phyloP scores from a whole-genome alignment of 2,888 invertebrate species.

The Eudemis profundana region DNA sequence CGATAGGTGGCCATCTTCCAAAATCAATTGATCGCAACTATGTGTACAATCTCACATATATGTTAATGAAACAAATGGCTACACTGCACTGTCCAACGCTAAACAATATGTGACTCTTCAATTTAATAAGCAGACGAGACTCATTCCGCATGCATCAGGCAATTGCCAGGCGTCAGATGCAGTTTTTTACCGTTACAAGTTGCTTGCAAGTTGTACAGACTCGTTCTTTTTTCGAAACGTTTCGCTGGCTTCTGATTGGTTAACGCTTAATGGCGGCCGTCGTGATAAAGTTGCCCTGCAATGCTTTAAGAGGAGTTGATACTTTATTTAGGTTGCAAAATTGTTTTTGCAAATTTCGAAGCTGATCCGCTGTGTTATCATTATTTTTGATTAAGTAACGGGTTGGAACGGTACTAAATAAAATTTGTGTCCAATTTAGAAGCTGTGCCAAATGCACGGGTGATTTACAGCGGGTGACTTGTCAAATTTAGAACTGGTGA shows the following conservation, averaged over 20 bases:
- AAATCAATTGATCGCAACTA: too few relatives aligned
- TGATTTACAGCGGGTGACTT: conserved; percentile 17
- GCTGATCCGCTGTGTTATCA: neutral
- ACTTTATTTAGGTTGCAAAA: neutral
- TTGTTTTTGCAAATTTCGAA: conserved; percentile 13
- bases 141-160: conserved; percentile 32
- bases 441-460: neutral
- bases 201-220: conserved; percentile 20
- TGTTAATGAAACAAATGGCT: conserved; percentile 8
- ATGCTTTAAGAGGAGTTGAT: conserved; percentile 22
- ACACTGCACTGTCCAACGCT: neutral
- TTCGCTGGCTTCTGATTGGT: conserved; percentile 36
- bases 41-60: neutral
- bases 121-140: conserved; percentile 25
- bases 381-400: conserved; percentile 10
- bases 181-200: conserved; percentile 37
- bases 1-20: too few relatives aligned
- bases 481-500: conserved; percentile 10
- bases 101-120: conserved; percentile 24
- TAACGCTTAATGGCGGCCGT: conserved; percentile 20
- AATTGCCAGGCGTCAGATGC: conserved; percentile 37
- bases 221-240: conserved; percentile 36
- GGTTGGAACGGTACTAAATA: conserved; percentile 7
- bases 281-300: conserved; percentile 26
- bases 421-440: conserved; percentile 13